Percentiles rank a stretch among this genome's conserved stretches.
phyloP scores from a whole-genome alignment of 2,888 invertebrate genomes.

The Ptychoptera albimana region DNA sequence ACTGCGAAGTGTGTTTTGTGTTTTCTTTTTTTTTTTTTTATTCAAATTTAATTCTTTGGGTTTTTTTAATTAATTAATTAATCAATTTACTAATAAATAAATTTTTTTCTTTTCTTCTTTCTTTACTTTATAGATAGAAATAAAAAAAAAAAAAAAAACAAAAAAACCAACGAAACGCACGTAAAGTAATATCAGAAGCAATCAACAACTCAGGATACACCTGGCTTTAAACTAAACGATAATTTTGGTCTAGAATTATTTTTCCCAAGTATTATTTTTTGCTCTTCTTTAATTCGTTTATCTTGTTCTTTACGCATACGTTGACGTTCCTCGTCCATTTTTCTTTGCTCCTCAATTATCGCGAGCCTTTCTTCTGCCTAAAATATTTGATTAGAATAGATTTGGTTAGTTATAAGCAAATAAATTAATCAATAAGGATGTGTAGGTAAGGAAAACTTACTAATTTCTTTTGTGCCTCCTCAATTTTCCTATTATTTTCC shows the following conservation, averaged over 20 bases:
- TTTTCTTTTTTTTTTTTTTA: too few relatives aligned
- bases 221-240: slow-evolving; percentile 76
- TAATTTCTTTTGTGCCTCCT: slow-evolving; percentile 92
- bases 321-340: slow-evolving; percentile 90
- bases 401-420: background rate
- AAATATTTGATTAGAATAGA: slow-evolving; percentile 2
- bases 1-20: too few relatives aligned
- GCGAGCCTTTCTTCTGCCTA: slow-evolving; percentile 93
- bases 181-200: background rate
- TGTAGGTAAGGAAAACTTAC: slow-evolving; percentile 46
- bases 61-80: too few relatives aligned
- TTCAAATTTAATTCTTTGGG: too few relatives aligned
- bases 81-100: too few relatives aligned
- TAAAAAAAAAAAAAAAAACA: background rate
- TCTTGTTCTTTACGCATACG: slow-evolving; percentile 86
- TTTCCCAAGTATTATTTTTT: slow-evolving; percentile 93
- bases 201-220: slow-evolving; percentile 43
- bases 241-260: slow-evolving; percentile 92
- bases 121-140: too few relatives aligned
- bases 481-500: slow-evolving; percentile 94
- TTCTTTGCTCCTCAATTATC: slow-evolving; percentile 91
- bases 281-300: slow-evolving; percentile 82
- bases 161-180: background rate
- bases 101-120: too few relatives aligned
- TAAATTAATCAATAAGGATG: background rate